A percentile compares a stretch with the other conserved stretches of the same genome.
phyloP scores from a whole-genome alignment of 2,797 vertebrate species.

The Alosa sapidissima region DNA sequence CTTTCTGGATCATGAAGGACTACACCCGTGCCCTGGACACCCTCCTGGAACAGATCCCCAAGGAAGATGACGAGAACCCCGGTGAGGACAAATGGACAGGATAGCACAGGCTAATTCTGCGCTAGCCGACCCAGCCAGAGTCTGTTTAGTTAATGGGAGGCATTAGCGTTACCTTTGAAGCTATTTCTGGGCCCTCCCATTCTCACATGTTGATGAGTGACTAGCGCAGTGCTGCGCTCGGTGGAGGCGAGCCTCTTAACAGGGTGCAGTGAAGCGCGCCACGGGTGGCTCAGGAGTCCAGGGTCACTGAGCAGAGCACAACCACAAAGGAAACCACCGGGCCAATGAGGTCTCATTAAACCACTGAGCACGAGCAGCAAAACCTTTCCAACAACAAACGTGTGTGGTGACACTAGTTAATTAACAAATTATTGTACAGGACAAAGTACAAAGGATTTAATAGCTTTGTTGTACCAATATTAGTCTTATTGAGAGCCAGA shows the following conservation, averaged over 20 bases:
- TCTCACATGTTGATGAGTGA: not conserved
- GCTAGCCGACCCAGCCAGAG: no score
- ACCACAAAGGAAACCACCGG: not conserved
- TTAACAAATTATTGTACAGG: not conserved
- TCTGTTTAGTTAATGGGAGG: not conserved
- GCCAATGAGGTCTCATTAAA: not conserved
- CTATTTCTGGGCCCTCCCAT: not conserved
- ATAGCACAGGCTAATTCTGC: no score
- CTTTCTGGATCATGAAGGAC: constrained; percentile 97
- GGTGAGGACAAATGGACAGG: constrained; percentile 71
- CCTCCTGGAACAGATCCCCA: constrained; percentile 90
- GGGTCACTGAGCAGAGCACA: not conserved
- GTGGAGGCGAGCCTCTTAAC: not conserved
- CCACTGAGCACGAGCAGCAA: not conserved
- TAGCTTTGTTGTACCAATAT: not conserved
- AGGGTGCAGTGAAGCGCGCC: not conserved
- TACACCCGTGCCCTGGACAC: constrained; percentile 92
- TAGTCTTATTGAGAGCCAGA: not conserved
- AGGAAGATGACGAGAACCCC: constrained; percentile 89
- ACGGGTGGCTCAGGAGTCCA: not conserved
- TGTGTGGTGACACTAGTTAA: not conserved
- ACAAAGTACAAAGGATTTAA: not conserved
- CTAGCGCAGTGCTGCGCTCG: not conserved
- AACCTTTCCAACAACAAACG: not conserved
- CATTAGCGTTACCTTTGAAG: not conserved